Evolutionary conservation across 2,797 vertebrate genomes (phyloP).

Genomic region (Oreortyx pictus): DNA sequence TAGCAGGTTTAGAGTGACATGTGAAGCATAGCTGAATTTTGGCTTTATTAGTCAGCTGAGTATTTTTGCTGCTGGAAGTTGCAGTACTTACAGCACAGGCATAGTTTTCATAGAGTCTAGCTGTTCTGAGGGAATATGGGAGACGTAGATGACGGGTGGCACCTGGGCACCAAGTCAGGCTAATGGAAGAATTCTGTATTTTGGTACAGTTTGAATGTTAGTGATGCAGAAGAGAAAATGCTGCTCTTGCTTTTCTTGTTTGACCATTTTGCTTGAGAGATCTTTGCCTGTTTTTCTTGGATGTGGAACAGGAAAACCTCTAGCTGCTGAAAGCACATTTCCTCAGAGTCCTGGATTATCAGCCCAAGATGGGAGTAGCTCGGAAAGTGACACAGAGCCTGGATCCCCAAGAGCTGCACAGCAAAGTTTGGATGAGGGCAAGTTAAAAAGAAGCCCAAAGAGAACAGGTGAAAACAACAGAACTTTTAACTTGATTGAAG

Average conservation of each 20-base stretch:
- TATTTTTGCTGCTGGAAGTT: neutral
- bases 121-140: neutral
- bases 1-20: neutral
- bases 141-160: neutral
- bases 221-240: neutral
- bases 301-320: conserved; percentile 59
- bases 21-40: neutral
- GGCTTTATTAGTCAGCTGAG: neutral
- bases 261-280: neutral
- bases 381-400: neutral
- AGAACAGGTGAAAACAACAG: neutral
- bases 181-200: neutral
- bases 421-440: neutral
- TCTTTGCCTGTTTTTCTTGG: neutral
- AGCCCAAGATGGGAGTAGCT: conserved; percentile 42
- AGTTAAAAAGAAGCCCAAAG: neutral
- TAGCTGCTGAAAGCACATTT: neutral
- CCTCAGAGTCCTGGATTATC: conserved; percentile 24
- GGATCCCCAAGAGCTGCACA: conserved; percentile 36
- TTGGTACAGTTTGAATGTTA: neutral
- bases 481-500: neutral
- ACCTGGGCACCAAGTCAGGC: rapidly evolving
- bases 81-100: neutral
- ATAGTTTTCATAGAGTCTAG: neutral
- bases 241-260: neutral